Evolutionary conservation across 1,140 invertebrate genomes (phyloP).

Genomic region (Calosoma granatense): DNA sequence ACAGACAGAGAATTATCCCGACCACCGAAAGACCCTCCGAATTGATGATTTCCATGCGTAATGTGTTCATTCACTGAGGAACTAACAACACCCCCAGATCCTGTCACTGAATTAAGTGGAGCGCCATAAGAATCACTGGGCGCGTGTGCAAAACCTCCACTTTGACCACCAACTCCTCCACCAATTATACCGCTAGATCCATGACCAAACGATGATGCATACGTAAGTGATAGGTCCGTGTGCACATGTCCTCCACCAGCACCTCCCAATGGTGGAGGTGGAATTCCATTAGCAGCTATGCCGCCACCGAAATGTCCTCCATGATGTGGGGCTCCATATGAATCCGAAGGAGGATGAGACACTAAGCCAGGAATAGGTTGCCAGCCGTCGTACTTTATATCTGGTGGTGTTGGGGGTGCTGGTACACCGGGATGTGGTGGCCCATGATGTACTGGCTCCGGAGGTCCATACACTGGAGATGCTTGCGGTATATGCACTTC

Average conservation of each 20-base stretch:
- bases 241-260: slow-evolving; percentile 18
- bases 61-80: slow-evolving; percentile 24
- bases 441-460: slow-evolving; percentile 38
- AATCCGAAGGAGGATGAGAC: slow-evolving; percentile 28
- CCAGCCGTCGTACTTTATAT: slow-evolving; percentile 74
- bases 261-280: slow-evolving; percentile 36
- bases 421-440: slow-evolving; percentile 53
- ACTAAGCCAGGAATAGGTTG: slow-evolving; percentile 62
- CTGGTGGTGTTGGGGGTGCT: slow-evolving; percentile 59
- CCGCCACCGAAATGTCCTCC: slow-evolving; percentile 30
- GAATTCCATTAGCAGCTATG: slow-evolving; percentile 26
- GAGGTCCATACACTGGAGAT: slow-evolving; percentile 33
- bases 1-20: slow-evolving; percentile 32
- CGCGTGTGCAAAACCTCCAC: background rate
- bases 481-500: slow-evolving; percentile 14
- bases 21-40: slow-evolving; percentile 11
- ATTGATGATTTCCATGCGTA: background rate
- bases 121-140: slow-evolving; percentile 32
- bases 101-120: slow-evolving; percentile 31
- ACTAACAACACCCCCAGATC: slow-evolving; percentile 28
- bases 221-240: background rate
- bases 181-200: background rate
- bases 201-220: background rate
- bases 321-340: slow-evolving; percentile 29
- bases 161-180: background rate